Conservation (phyloP, 2,888 invertebrate species). For the Isotomurus palustris region DNA sequence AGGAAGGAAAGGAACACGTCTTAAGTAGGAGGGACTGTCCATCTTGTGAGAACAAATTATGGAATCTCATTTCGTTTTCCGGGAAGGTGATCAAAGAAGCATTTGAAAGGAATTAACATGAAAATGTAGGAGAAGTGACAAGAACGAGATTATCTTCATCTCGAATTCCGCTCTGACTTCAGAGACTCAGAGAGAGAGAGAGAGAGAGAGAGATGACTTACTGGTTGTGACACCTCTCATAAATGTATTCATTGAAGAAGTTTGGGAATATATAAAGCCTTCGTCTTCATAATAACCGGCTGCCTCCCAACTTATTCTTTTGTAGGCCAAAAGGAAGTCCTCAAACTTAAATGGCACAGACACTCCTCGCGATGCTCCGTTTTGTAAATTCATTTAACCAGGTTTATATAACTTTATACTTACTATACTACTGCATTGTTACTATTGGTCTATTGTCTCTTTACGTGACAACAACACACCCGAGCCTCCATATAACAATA, state of each 20-base stretch:
- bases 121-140: constrained; percentile 27
- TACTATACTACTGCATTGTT: too few species aligned
- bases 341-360: too few species aligned
- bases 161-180: not conserved
- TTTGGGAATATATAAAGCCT: not conserved
- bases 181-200: not conserved
- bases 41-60: not conserved
- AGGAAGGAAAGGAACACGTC: not conserved
- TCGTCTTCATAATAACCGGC: not conserved
- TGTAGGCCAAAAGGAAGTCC: too few species aligned
- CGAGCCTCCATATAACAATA: too few species aligned
- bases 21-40: not conserved
- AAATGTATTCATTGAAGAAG: not conserved
- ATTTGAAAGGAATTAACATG: constrained; percentile 26
- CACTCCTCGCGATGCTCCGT: too few species aligned
- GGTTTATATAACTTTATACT: too few species aligned
- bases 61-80: not conserved
- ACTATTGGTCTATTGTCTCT: too few species aligned
- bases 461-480: too few species aligned
- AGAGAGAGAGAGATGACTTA: not conserved
- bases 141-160: constrained; percentile 13
- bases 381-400: too few species aligned
- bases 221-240: not conserved
- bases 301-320: too few species aligned
- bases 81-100: constrained; percentile 13